Conservation (phyloP, 2,113 vertebrate genomes). For the Fregetta grallaria region DNA sequence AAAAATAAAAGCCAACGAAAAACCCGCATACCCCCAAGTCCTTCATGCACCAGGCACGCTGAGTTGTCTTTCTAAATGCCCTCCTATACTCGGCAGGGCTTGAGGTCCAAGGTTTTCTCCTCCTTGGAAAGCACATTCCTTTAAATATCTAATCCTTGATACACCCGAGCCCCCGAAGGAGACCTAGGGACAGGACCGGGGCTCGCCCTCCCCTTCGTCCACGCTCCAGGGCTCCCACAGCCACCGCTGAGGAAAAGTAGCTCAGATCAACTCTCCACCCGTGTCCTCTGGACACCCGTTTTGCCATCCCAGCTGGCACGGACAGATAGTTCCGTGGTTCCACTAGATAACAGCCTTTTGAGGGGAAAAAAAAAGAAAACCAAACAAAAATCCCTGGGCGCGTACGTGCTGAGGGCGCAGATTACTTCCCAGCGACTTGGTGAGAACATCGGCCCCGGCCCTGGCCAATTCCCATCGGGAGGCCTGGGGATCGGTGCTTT, state of each 20-base stretch:
- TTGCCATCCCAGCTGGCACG: background rate
- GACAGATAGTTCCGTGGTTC: background rate
- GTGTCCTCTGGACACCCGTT: rapidly evolving
- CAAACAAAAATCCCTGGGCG: background rate
- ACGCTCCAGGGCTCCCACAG: background rate
- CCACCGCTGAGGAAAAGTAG: background rate
- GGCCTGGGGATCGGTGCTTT: background rate
- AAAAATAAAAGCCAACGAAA: background rate
- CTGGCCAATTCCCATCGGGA: background rate
- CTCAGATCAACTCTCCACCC: background rate
- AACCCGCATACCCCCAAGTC: rapidly evolving
- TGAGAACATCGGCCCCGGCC: background rate
- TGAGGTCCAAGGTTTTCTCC: background rate
- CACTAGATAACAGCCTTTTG: background rate
- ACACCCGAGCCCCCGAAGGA: rapidly evolving
- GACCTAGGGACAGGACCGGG: background rate
- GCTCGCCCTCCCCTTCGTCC: background rate
- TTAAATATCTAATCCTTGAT: background rate
- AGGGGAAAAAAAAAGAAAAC: rapidly evolving
- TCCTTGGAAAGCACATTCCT: background rate
- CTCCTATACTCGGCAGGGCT: background rate
- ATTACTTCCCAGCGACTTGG: background rate
- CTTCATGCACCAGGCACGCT: background rate
- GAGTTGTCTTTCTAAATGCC: background rate
- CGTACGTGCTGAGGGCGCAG: rapidly evolving